Conservation (phyloP, 2,113 vertebrate genomes). For the Percopsis transmontana region DNA sequence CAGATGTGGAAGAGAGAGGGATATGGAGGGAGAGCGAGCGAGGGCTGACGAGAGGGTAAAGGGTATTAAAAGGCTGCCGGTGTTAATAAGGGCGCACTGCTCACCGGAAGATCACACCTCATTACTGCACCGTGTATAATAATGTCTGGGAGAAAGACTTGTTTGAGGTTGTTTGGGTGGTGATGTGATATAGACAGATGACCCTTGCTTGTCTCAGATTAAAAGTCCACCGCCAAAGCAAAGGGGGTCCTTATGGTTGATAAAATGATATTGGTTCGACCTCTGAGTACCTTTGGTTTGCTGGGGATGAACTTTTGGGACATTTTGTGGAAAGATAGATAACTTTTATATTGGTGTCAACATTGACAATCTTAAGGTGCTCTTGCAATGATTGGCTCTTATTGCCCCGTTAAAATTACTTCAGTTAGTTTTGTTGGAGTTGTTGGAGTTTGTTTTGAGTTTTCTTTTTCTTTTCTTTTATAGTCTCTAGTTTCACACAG, state of each 20-base stretch:
- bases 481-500: too few species aligned
- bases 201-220: constrained; percentile 58
- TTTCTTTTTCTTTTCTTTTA: background rate
- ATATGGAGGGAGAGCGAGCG: background rate
- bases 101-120: constrained; percentile 57
- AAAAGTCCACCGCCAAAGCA: constrained; percentile 55
- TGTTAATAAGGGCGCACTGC: constrained; percentile 67
- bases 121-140: constrained; percentile 55
- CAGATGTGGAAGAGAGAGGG: constrained; percentile 1
- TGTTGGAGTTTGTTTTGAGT: background rate
- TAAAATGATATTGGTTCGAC: constrained; percentile 63
- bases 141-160: constrained; percentile 48
- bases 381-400: background rate
- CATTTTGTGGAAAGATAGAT: constrained; percentile 21
- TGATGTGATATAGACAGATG: constrained; percentile 24
- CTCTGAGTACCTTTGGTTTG: constrained; percentile 15
- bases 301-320: constrained; percentile 21
- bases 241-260: constrained; percentile 58
- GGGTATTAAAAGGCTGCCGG: constrained; percentile 44
- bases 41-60: constrained; percentile 28
- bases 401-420: too few species aligned
- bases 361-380: background rate
- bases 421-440: too few species aligned
- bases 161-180: constrained; percentile 58
- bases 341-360: background rate